Conservation (phyloP, 2,888 invertebrate genomes). For the Gandaritis pyraliata region DNA sequence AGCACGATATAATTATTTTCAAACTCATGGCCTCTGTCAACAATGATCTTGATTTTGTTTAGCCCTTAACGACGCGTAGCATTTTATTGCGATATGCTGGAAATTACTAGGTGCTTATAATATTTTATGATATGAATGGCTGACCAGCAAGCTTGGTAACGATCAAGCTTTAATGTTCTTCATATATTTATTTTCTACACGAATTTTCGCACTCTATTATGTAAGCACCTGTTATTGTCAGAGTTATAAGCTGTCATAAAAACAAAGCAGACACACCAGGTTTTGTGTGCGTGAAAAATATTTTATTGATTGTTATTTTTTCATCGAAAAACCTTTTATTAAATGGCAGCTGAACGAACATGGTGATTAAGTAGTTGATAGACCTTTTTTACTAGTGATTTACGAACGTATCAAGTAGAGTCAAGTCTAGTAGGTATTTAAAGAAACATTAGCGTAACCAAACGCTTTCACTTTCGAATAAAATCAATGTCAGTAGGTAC, state of each 20-base stretch:
- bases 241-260: slow-evolving; percentile 54
- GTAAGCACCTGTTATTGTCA: slow-evolving; percentile 18
- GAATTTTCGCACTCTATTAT: not conserved
- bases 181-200: slow-evolving; percentile 12
- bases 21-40: too few species aligned
- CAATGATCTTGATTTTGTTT: too few species aligned
- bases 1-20: too few species aligned
- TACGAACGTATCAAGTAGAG: not conserved
- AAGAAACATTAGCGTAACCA: not conserved
- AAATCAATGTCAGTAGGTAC: not conserved
- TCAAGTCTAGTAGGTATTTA: not conserved
- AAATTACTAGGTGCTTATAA: too few species aligned
- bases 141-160: not conserved
- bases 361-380: not conserved
- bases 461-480: not conserved
- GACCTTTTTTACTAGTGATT: not conserved
- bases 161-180: slow-evolving; percentile 8
- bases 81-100: too few species aligned
- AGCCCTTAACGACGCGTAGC: too few species aligned
- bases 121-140: too few species aligned
- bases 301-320: not conserved
- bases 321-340: too few species aligned
- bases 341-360: too few species aligned
- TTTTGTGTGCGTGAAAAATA: slow-evolving; percentile 6
- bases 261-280: slow-evolving; percentile 46